Evolutionary conservation across 2,888 invertebrate genomes (phyloP), one percentile per base, ranked within the genome.

Genomic region (Glaucopsyche alexis): DNA sequence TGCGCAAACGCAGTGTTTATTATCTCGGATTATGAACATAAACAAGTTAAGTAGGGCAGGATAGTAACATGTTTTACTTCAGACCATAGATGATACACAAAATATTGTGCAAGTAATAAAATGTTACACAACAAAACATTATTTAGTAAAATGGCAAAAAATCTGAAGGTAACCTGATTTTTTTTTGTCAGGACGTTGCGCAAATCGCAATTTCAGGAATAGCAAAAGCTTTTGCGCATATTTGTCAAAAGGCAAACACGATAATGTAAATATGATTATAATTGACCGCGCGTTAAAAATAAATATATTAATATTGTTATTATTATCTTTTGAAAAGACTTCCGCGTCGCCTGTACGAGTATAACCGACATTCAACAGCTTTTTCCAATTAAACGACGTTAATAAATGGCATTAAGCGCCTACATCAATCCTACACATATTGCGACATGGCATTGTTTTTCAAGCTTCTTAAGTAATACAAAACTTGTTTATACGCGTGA

Each of bases 1-100:
- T 71, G 71, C 71, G 71, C 55, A 71, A 71, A 71, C 40, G 52
- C 55, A 71, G 52, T 71, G 71, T 71, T 71, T 71, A 71, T 71
- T 71, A 71, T 50, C 52, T 71, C 38, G 71, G 71, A 71, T 71
- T 69, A 69, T 69, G 29, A 71, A 71, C 71, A 71, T 71, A 71
- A 71, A 71, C 71, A 71, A 71, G 42, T n/a, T 71, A 71, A 71
- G 71, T 71, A 16, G 71, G 55, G 13, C 71, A 71, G 55, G 52
- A 67, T 42, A 29, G 29, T 29, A 67, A 66, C 40, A 67, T 45
- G 67, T 19, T 40, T 66, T 13, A 67, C 19, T 19, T 60, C 47
- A n/a, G 47, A 38, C 13, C 29, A 60, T 29, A n/a, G 55, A 55
- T 55, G 55, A 19, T 19, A 60, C 60, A 60, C 11, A 42, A 52